Evolutionary conservation across 2,797 vertebrate species (phyloP).

Genomic region (Channallabes apus): DNA sequence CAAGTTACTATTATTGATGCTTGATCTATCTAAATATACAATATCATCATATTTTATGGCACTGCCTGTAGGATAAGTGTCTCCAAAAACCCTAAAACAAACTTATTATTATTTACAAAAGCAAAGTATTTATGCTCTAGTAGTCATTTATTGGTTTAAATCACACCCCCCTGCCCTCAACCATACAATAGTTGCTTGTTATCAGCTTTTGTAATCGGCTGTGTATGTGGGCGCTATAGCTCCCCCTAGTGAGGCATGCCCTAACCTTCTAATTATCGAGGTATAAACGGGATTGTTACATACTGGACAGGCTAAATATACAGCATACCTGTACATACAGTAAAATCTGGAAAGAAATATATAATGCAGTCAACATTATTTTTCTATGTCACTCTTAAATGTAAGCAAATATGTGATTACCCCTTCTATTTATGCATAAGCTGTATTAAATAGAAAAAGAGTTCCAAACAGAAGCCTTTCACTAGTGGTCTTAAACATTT

Average conservation of each 20-base stretch:
- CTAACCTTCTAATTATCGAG: background rate
- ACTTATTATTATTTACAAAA: background rate
- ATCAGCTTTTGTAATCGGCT: background rate
- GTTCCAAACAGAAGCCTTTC: background rate
- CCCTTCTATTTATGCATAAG: background rate
- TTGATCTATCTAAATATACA: background rate
- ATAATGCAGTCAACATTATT: too few relatives aligned
- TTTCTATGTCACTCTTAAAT: background rate
- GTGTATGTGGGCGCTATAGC: background rate
- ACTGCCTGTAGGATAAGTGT: background rate
- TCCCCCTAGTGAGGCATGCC: constrained; percentile 18
- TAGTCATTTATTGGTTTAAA: background rate
- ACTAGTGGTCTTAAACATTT: background rate
- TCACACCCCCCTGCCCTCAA: background rate
- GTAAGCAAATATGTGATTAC: background rate
- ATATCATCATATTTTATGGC: background rate
- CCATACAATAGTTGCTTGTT: background rate
- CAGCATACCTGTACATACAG: background rate
- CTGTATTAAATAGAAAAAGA: background rate
- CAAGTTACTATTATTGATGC: background rate
- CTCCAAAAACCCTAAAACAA: background rate
- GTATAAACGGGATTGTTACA: background rate
- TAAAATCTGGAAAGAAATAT: background rate
- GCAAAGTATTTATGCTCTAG: background rate
- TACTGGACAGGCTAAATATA: background rate